A percentile compares a stretch with the other conserved stretches of the same genome.
Evolutionary conservation across 2,797 vertebrate genomes (phyloP).

Genomic region (Enteromius thamalakanensis): DNA sequence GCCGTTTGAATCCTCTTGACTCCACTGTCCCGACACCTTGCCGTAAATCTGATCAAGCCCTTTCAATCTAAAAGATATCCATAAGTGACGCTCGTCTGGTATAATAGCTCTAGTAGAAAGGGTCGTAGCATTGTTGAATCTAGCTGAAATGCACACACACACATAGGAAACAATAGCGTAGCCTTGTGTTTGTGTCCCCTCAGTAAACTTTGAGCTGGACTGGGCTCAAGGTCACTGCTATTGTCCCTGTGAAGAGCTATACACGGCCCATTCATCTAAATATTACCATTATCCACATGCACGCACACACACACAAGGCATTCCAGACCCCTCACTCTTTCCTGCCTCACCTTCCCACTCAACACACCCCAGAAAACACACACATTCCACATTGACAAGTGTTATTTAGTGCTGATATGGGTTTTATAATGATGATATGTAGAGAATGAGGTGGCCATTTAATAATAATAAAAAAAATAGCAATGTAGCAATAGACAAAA

Average conservation of each 20-base stretch:
- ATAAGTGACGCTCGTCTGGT: not conserved
- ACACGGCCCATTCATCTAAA: slow-evolving; percentile 57
- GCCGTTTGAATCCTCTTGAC: slow-evolving; percentile 1
- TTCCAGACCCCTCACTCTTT: slow-evolving; percentile 40
- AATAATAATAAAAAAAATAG: no score
- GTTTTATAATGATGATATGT: not conserved
- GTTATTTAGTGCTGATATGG: not conserved
- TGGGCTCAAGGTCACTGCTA: slow-evolving; percentile 62
- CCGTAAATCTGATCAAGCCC: not conserved
- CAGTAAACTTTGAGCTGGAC: slow-evolving; percentile 53
- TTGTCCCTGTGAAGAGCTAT: slow-evolving; percentile 50
- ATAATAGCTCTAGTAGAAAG: not conserved
- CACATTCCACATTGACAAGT: no score
- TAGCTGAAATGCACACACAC: slow-evolving; percentile 38
- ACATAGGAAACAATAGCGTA: slow-evolving; percentile 67
- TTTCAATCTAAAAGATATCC: slow-evolving; percentile 18
- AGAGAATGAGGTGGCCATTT: not conserved
- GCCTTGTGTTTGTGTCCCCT: slow-evolving; percentile 61
- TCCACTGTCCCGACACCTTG: not conserved
- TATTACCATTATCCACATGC: slow-evolving; percentile 57
- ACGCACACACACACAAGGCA: slow-evolving; percentile 2
- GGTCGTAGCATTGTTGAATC: slow-evolving; percentile 32
- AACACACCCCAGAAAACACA: slow-evolving; percentile 29
- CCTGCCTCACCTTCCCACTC: slow-evolving; percentile 31
- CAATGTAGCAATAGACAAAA: no score